Conservation (phyloP, 2,888 invertebrate genomes). For the Agrochola circellaris region DNA sequence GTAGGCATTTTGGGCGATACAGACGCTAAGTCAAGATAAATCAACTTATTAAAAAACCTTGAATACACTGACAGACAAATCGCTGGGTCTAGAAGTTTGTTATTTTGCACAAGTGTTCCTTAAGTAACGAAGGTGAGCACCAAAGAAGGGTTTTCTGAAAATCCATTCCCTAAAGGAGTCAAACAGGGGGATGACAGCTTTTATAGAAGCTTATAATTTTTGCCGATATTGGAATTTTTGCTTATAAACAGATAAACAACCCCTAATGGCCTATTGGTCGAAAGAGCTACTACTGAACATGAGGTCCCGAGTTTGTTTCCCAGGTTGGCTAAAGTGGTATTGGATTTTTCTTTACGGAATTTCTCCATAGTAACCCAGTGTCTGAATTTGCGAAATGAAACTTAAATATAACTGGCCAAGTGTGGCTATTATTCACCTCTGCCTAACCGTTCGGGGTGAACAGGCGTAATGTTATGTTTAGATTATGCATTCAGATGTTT, state of each 20-base stretch:
- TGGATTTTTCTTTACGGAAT: too few relatives aligned
- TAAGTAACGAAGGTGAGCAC: neutral
- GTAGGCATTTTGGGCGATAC: too few relatives aligned
- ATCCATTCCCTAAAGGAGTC: neutral
- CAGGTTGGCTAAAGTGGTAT: neutral
- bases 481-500: too few relatives aligned
- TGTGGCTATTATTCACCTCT: neutral
- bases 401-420: neutral
- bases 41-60: too few relatives aligned
- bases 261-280: neutral
- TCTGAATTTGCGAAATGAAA: neutral
- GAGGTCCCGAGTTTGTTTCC: neutral
- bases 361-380: too few relatives aligned
- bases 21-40: too few relatives aligned
- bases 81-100: neutral
- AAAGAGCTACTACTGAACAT: neutral
- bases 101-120: neutral
- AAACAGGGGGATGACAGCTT: neutral
- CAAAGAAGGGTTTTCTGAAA: neutral
- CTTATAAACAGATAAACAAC: too few relatives aligned
- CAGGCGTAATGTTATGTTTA: neutral
- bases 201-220: neutral
- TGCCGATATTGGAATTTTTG: neutral
- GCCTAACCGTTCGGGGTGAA: neutral
- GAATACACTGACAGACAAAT: too few relatives aligned